A percentile compares a stretch with the other conserved stretches of the same genome.
phyloP scores from a whole-genome alignment of 2,888 invertebrate species.

The Chirona hameri region DNA sequence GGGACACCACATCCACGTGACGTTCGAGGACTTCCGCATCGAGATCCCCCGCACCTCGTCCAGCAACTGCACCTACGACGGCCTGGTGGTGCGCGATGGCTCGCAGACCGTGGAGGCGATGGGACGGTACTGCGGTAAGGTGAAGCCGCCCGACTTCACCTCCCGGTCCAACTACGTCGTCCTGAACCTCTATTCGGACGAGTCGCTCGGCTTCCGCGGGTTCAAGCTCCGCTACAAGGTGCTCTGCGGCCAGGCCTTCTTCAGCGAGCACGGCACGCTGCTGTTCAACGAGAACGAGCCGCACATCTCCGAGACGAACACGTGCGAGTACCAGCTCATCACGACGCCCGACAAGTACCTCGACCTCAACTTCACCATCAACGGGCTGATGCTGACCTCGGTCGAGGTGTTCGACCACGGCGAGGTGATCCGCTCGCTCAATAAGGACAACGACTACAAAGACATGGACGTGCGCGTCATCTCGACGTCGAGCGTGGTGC shows the following conservation, averaged over 20 bases:
- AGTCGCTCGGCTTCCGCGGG: conserved; percentile 29
- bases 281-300: background rate
- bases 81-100: conserved; percentile 23
- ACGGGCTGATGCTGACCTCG: background rate
- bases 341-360: conserved; percentile 12
- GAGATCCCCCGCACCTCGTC: conserved; percentile 29
- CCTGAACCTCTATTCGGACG: conserved; percentile 25
- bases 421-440: background rate
- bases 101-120: background rate
- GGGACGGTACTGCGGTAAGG: conserved; percentile 29
- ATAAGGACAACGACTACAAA: background rate
- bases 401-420: conserved; percentile 2
- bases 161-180: conserved; percentile 23
- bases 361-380: conserved; percentile 28
- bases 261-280: conserved; percentile 25
- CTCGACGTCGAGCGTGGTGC: conserved; percentile 13
- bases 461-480: conserved; percentile 22
- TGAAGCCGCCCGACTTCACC: background rate
- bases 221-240: conserved; percentile 24
- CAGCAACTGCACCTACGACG: conserved; percentile 27
- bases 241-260: conserved; percentile 1
- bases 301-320: conserved; percentile 7
- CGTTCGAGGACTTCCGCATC: conserved; percentile 25
- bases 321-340: conserved; percentile 5
- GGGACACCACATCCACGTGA: background rate